Conservation (phyloP, 1,140 invertebrate genomes). For the Drosophila grimshawi region DNA sequence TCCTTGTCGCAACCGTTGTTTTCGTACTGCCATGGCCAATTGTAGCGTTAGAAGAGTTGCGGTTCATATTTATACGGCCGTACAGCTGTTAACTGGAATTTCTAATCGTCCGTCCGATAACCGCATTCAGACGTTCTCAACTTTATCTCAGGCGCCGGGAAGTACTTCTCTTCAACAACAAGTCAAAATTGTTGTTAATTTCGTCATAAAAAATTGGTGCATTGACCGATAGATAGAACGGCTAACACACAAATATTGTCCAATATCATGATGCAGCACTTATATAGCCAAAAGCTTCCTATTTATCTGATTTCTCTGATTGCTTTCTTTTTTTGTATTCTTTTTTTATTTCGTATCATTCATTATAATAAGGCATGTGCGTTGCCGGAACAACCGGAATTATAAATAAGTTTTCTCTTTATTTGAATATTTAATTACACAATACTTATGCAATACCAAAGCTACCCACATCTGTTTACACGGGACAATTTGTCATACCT, state of each 20-base stretch:
- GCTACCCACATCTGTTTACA: background rate
- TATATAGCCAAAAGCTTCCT: background rate
- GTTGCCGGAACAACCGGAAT: background rate
- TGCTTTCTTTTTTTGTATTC: background rate
- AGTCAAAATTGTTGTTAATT: slow-evolving; percentile 12
- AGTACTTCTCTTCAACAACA: background rate
- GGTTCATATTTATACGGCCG: slow-evolving; percentile 50
- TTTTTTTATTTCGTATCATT: background rate
- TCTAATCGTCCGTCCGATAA: slow-evolving; percentile 48
- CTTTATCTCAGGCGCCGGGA: slow-evolving; percentile 36
- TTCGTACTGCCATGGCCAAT: slow-evolving; percentile 49
- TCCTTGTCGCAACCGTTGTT: slow-evolving; percentile 7
- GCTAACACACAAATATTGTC: background rate
- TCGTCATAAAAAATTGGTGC: slow-evolving; percentile 35
- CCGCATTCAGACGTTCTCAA: background rate
- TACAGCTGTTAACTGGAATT: slow-evolving; percentile 27
- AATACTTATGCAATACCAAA: background rate
- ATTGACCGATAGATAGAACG: slow-evolving; percentile 47
- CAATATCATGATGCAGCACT: background rate
- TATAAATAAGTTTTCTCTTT: slow-evolving; percentile 3
- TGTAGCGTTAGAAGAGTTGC: slow-evolving; percentile 27
- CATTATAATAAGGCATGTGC: background rate
- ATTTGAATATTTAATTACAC: background rate
- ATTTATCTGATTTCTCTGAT: background rate
- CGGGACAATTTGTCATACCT: background rate